Percentiles rank a stretch among this genome's conserved stretches.
These are phyloP conservation scores for Sinella curviseta DNA, from an alignment of 1,140 invertebrate species.

Conservation along the genomic window DNA sequence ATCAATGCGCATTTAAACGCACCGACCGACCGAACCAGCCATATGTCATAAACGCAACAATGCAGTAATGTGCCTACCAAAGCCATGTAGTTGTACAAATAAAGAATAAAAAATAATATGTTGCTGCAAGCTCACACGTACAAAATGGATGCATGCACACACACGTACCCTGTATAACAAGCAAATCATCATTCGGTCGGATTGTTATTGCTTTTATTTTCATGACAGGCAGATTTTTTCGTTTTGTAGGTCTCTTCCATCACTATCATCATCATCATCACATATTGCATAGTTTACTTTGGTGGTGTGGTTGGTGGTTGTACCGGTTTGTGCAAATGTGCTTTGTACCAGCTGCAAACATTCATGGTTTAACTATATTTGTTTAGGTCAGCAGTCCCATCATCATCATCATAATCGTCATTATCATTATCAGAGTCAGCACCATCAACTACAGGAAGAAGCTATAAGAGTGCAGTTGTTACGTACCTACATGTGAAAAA, in stretches of 20 bases:
- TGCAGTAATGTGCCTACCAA: no score
- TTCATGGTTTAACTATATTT: no score
- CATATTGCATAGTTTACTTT: neutral
- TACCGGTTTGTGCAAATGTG: constrained; percentile 6
- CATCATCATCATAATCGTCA: neutral
- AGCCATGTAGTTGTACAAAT: no score
- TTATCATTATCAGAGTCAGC: no score
- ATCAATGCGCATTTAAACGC: neutral
- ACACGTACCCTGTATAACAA: neutral
- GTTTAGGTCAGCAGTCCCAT: neutral
- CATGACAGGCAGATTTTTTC: neutral
- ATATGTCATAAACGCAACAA: no score
- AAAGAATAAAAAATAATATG: no score
- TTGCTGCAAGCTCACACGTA: no score
- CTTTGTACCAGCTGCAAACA: neutral
- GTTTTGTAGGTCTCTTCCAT: neutral
- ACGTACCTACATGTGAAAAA: no score
- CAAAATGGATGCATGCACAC: no score
- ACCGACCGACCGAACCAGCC: neutral
- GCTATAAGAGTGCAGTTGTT: no score
- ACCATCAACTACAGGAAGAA: no score
- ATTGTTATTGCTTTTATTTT: neutral
- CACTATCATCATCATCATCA: neutral
- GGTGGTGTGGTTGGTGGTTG: neutral
- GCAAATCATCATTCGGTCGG: neutral